phyloP scores from a whole-genome alignment of 2,797 vertebrate species.

The Phalanger gymnotis region DNA sequence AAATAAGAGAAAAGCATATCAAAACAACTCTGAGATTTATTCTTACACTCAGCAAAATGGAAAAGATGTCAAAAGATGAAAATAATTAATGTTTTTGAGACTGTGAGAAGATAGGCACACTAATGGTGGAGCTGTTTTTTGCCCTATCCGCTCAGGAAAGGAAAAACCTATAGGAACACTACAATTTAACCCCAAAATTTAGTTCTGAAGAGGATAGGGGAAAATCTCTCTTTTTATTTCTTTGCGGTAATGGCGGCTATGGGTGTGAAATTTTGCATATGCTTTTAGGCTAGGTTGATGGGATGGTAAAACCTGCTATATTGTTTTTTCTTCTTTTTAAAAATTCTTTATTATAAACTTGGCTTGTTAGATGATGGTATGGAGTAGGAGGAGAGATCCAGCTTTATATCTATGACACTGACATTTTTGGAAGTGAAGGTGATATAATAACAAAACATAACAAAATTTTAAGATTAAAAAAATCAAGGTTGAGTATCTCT shows the following conservation, averaged over 20 bases:
- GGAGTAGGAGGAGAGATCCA: not conserved
- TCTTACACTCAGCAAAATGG: not conserved
- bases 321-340: not conserved
- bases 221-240: not conserved
- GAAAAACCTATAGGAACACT: not conserved
- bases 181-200: not conserved
- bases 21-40: not conserved
- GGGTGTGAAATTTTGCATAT: not conserved
- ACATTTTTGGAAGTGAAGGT: not conserved
- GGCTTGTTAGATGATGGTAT: not conserved
- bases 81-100: not conserved
- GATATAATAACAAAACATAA: not conserved
- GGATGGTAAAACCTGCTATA: not conserved
- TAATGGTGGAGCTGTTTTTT: not conserved
- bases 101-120: not conserved
- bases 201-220: not conserved
- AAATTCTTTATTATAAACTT: not conserved
- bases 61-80: not conserved
- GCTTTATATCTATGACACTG: not conserved
- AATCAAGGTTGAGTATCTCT: not conserved
- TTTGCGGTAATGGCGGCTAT: not conserved
- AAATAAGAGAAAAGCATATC: not conserved
- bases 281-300: not conserved
- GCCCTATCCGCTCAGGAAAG: not conserved
- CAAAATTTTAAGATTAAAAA: not conserved